phyloP scores from a whole-genome alignment of 2,888 invertebrate genomes.

The Dynastes grantii region DNA sequence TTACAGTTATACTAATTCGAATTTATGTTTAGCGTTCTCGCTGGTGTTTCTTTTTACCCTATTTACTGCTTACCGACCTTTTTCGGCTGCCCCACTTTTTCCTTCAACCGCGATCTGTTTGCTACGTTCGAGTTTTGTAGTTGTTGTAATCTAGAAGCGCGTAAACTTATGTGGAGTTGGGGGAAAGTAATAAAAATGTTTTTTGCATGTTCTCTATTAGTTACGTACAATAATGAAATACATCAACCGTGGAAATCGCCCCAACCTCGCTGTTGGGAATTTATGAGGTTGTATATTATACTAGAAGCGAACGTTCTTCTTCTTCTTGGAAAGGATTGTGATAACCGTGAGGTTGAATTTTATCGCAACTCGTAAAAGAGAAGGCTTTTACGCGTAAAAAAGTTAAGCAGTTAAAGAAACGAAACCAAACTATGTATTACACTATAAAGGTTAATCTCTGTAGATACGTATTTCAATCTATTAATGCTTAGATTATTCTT shows the following conservation, averaged over 20 bases:
- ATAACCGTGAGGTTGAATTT: too few relatives aligned
- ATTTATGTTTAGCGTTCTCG: slow-evolving; percentile 59
- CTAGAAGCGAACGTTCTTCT: background rate
- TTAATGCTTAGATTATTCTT: too few relatives aligned
- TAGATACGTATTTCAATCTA: too few relatives aligned
- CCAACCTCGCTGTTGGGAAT: background rate
- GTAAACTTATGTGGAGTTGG: slow-evolving; percentile 10
- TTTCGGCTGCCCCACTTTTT: background rate
- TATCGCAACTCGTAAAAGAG: too few relatives aligned
- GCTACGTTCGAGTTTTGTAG: too few relatives aligned
- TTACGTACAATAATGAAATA: slow-evolving; percentile 31
- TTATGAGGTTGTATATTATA: slow-evolving; percentile 14
- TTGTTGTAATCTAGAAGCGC: slow-evolving; percentile 1
- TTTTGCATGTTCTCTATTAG: slow-evolving; percentile 42
- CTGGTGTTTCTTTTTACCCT: slow-evolving; percentile 4
- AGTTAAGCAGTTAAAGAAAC: too few relatives aligned
- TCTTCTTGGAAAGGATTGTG: too few relatives aligned
- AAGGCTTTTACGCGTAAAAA: too few relatives aligned
- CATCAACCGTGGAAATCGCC: slow-evolving; percentile 5
- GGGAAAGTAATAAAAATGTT: slow-evolving; percentile 34
- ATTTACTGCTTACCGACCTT: background rate
- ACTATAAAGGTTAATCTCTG: too few relatives aligned
- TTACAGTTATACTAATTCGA: slow-evolving; percentile 65
- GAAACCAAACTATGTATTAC: too few relatives aligned
- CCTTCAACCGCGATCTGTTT: background rate